Base-by-base conservation (phyloP, 2,797 vertebrate genomes). In the Leontopithecus rosalia region DNA sequence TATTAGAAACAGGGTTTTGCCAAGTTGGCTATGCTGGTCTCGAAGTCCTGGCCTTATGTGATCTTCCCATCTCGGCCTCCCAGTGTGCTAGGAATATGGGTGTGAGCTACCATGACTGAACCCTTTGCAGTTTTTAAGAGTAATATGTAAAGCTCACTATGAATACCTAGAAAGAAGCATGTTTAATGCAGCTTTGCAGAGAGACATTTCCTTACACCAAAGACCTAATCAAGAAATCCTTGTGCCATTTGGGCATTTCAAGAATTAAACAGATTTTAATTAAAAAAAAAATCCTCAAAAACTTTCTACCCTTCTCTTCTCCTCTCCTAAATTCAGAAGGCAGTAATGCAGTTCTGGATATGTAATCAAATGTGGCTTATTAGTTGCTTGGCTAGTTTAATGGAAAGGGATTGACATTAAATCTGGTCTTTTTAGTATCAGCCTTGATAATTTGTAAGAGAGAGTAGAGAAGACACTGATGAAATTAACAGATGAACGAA, bases 391-490 rank as follows among this genome's bases (percentile, higher is more conserved):
- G 94, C 88, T 95, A 75, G 80, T 89, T 94, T 92, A 87, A 73
- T 82, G 80, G 93, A 86, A 88, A 75, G 75, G 84, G 84, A 95
- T 90, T 91, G 90, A 91, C 80, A 24, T 94, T 96, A 87, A 95
- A 77, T 96, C 41, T 85, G 57, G 52, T 70, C 89, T 61, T 28
- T 91, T 97, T 88, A 95, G 83, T 91, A 39, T 97, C 91, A 48
- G 80, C 94, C 89, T 97, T 77, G 77, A 82, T 96, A 85, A 93
- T 97, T 94, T 93, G 94, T 89, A 79, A 88, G 87, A 90, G 90
- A 96, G 61, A 91, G 70, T 72, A 90, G 91, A 73, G 95, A 95
- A 83, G 84, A 97, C 95, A 82, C 94, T 97, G 96, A 98, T 98
- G 98, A 73, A 94, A 96, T 96, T 97, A 77, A 96, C 97, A 97